Percentiles rank a stretch among this genome's conserved stretches.
These are phyloP conservation scores for Pangasius macronema DNA, from an alignment of 2,797 vertebrate genomes.

Conservation along the genomic window DNA sequence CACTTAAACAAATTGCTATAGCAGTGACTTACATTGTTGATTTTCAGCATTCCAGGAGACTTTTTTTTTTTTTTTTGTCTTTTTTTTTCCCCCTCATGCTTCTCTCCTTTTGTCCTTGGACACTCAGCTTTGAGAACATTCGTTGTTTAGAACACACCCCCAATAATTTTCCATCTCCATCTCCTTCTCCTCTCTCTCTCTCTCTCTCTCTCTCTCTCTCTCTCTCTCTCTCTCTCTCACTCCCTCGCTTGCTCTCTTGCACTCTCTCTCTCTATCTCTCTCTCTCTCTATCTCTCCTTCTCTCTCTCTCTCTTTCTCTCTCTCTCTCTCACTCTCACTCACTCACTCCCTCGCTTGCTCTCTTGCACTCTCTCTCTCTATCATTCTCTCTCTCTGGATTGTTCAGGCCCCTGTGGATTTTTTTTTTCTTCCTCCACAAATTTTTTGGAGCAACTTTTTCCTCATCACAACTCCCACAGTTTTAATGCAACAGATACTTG, in stretches of 20 bases:
- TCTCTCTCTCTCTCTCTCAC: background rate
- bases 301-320: conserved; percentile 26
- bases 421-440: conserved; percentile 41
- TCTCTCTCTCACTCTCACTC: background rate
- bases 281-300: background rate
- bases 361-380: conserved; percentile 23
- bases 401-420: conserved; percentile 39
- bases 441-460: conserved; percentile 40
- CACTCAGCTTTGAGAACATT: conserved; percentile 45
- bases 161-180: conserved; percentile 44
- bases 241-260: conserved; percentile 21
- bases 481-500: conserved; percentile 1
- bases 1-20: conserved; percentile 72
- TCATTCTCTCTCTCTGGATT: conserved; percentile 11
- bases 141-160: conserved; percentile 39
- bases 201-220: conserved; percentile 23
- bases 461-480: conserved; percentile 23
- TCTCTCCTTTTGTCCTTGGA: conserved; percentile 37
- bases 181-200: background rate
- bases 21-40: conserved; percentile 60
- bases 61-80: conserved; percentile 18
- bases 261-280: conserved; percentile 17
- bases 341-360: conserved; percentile 3
- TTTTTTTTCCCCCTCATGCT: background rate
- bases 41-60: conserved; percentile 55